Percentiles rank a stretch among this genome's conserved stretches.
phyloP scores from a whole-genome alignment of 2,888 invertebrate species.

The Philaethria dido region DNA sequence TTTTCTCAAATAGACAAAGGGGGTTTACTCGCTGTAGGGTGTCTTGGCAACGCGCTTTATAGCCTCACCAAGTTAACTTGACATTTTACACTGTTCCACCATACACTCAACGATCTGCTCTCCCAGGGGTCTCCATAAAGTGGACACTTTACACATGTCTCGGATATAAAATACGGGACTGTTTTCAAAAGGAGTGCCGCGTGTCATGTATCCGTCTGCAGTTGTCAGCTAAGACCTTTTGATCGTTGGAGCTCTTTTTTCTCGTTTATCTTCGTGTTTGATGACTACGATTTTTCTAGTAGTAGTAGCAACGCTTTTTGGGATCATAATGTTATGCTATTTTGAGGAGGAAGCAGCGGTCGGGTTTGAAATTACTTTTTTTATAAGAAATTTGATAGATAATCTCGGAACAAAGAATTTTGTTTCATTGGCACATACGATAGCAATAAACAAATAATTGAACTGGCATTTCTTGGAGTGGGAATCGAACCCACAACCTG shows the following conservation, averaged over 20 bases:
- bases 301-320: constrained; percentile 18
- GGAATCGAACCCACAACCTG: too few species aligned
- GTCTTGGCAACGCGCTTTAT: constrained; percentile 61
- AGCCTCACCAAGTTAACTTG: constrained; percentile 55
- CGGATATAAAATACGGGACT: constrained; percentile 66
- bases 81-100: constrained; percentile 39
- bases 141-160: constrained; percentile 67
- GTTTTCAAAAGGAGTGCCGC: constrained; percentile 61
- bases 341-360: not conserved
- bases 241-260: constrained; percentile 53
- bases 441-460: too few species aligned
- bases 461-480: too few species aligned
- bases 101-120: constrained; percentile 25
- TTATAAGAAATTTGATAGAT: not conserved
- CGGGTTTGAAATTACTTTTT: not conserved
- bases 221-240: constrained; percentile 64
- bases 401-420: not conserved
- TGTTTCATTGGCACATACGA: not conserved
- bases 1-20: constrained; percentile 68
- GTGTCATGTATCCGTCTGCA: constrained; percentile 64
- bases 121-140: constrained; percentile 50
- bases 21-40: constrained; percentile 60
- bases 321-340: constrained; percentile 8
- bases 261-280: constrained; percentile 32
- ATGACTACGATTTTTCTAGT: constrained; percentile 29